Evolutionary conservation across 2,888 invertebrate species (phyloP).

Genomic region (Eristalinus sepulchralis): DNA sequence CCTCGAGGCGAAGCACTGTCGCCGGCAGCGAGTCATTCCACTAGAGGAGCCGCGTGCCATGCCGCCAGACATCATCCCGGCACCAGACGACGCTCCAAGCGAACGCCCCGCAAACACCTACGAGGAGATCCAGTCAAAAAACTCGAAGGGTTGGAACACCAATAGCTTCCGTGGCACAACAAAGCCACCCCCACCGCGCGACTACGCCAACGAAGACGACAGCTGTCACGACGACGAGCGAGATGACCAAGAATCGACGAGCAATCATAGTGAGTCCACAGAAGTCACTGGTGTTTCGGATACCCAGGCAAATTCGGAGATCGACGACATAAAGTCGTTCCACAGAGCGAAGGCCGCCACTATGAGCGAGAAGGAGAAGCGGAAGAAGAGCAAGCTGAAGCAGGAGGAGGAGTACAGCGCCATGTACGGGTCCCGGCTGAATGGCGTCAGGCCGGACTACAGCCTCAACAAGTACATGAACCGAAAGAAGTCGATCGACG

Average conservation of each 20-base stretch:
- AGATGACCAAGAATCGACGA: conserved; percentile 75
- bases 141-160: conserved; percentile 86
- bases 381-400: conserved; percentile 30
- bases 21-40: conserved; percentile 83
- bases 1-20: conserved; percentile 87
- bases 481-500: conserved; percentile 74
- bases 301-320: conserved; percentile 75
- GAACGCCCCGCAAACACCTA: conserved; percentile 72
- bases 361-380: conserved; percentile 43
- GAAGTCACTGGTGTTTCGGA: conserved; percentile 79
- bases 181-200: conserved; percentile 45
- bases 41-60: conserved; percentile 79
- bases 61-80: conserved; percentile 85
- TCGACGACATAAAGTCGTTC: conserved; percentile 48
- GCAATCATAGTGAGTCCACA: conserved; percentile 79
- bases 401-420: conserved; percentile 74
- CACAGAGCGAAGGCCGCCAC: conserved; percentile 18
- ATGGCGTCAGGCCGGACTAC: conserved; percentile 77
- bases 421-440: conserved; percentile 77
- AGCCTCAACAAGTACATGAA: conserved; percentile 79
- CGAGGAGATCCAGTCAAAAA: conserved; percentile 83
- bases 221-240: conserved; percentile 38
- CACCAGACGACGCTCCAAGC: conserved; percentile 68
- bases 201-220: conserved; percentile 49
- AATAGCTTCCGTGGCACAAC: conserved; percentile 71